These are phyloP conservation scores for Murina feae DNA, from an alignment of 2,113 vertebrate genomes.

Conservation along the genomic window DNA sequence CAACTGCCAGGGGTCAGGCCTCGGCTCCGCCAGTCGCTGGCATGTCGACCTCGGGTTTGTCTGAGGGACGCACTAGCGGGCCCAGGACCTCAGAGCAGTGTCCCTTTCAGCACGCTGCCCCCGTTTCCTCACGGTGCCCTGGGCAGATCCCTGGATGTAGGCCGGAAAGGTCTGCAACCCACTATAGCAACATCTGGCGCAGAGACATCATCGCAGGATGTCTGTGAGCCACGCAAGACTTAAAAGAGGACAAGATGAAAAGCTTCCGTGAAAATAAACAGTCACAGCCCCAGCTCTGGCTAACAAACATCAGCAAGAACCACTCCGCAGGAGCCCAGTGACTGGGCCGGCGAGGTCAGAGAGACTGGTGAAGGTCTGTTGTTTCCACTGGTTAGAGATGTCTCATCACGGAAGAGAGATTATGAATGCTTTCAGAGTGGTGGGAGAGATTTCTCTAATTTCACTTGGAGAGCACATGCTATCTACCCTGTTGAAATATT, in stretches of 20 bases:
- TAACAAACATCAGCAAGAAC: not conserved
- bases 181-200: not conserved
- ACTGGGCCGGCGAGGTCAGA: not conserved
- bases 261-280: not conserved
- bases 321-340: too few relatives aligned
- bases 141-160: not conserved
- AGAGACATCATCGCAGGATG: fast-evolving
- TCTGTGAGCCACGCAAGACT: not conserved
- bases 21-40: fast-evolving
- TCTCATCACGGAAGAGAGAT: not conserved
- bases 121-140: not conserved
- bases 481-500: constrained; percentile 41
- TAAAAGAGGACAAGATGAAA: not conserved
- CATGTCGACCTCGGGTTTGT: not conserved
- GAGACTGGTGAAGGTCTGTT: not conserved
- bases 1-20: fast-evolving
- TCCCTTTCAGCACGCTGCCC: not conserved
- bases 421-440: not conserved
- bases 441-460: not conserved
- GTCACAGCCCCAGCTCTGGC: not conserved
- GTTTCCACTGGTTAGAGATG: not conserved
- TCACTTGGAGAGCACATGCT: not conserved
- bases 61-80: not conserved
- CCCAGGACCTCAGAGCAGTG: fast-evolving
- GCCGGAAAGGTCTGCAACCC: not conserved